These are phyloP conservation scores for Drosophila tanythrix DNA, from an alignment of 2,888 invertebrate species.

Conservation along the genomic window DNA sequence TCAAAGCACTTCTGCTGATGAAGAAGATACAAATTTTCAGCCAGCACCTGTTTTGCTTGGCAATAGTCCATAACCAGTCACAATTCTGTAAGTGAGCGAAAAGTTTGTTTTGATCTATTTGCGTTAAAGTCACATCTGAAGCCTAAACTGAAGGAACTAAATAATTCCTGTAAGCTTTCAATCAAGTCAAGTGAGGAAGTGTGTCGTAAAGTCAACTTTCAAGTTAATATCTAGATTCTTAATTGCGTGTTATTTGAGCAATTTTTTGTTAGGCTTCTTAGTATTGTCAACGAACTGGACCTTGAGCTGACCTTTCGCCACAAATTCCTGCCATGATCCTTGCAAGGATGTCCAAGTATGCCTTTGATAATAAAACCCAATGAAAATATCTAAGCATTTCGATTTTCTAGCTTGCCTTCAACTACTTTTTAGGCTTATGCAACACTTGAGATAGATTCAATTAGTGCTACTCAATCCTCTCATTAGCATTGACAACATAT, in stretches of 20 bases:
- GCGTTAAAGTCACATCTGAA: neutral
- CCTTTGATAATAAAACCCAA: neutral
- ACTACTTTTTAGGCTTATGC: neutral
- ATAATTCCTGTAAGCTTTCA: neutral
- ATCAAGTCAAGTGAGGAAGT: neutral
- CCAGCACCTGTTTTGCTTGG: neutral
- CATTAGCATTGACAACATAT: neutral
- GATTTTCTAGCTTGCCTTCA: neutral
- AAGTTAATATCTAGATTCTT: neutral
- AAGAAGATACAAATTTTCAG: neutral
- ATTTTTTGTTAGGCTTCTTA: neutral
- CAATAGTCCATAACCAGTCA: neutral
- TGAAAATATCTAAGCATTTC: neutral
- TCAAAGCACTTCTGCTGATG: neutral
- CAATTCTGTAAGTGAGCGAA: neutral
- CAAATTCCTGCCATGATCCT: neutral
- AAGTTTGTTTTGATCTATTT: neutral
- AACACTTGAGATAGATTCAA: neutral
- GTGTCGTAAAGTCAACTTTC: neutral
- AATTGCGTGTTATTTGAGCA: neutral
- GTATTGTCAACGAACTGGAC: neutral
- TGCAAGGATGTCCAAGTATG: neutral
- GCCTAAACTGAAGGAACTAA: neutral
- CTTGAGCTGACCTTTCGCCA: neutral
- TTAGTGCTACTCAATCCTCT: neutral